These are phyloP conservation scores for Patella caerulea DNA, from an alignment of 2,888 invertebrate species.

Conservation along the genomic window DNA sequence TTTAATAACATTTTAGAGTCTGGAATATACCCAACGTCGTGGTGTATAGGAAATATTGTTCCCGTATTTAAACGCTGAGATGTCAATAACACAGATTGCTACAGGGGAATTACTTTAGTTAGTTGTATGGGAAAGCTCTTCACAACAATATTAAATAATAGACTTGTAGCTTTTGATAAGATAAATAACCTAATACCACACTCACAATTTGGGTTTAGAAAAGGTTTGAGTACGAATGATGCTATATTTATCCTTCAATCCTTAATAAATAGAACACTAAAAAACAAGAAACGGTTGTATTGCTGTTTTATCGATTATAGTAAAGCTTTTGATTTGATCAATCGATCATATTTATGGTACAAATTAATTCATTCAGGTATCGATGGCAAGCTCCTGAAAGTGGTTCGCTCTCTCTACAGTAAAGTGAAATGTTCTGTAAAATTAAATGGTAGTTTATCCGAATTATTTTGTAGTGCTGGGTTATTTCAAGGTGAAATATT, in stretches of 20 bases:
- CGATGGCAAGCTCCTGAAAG: not conserved
- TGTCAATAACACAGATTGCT: not conserved
- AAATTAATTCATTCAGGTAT: not conserved
- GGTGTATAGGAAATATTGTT: conserved; percentile 15
- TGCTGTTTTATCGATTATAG: conserved; percentile 4
- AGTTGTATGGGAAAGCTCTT: not conserved
- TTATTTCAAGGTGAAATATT: not conserved
- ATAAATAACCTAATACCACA: not conserved
- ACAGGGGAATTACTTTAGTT: conserved; percentile 3
- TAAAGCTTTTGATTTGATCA: conserved; percentile 6
- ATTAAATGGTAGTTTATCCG: conserved; percentile 4
- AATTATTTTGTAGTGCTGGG: not conserved
- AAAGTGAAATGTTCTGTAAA: conserved; percentile 6
- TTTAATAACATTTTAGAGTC: conserved; percentile 16
- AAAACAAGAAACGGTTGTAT: not conserved
- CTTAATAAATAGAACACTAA: not conserved
- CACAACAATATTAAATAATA: not conserved
- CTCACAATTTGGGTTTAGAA: not conserved
- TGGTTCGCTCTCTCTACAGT: not conserved
- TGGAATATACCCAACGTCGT: conserved; percentile 10
- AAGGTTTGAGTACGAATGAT: not conserved
- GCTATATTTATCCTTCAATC: not conserved
- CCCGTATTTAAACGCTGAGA: conserved; percentile 18
- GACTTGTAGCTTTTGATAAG: not conserved
- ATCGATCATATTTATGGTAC: conserved; percentile 1